phyloP scores from a whole-genome alignment of 1,140 invertebrate species.

The Euwallacea fornicatus region DNA sequence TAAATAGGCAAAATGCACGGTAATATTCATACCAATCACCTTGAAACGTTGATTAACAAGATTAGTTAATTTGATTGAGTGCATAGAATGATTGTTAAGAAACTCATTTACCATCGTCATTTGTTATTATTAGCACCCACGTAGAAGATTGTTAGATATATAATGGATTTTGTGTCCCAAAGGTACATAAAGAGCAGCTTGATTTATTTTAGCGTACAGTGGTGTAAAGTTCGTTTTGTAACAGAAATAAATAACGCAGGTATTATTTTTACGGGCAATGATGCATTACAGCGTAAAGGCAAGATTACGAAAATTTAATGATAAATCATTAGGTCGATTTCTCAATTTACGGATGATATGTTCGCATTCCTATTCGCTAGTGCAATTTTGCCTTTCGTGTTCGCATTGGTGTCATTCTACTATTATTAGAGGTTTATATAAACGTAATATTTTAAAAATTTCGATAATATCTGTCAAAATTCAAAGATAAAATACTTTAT shows the following conservation, averaged over 20 bases:
- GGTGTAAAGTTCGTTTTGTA: constrained; percentile 33
- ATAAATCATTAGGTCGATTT: constrained; percentile 30
- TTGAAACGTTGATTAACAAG: too few species aligned
- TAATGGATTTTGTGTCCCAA: constrained; percentile 38
- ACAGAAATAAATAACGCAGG: constrained; percentile 36
- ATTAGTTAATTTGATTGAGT: too few species aligned
- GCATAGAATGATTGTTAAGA: constrained; percentile 1
- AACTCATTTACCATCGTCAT: constrained; percentile 38
- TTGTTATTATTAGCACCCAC: constrained; percentile 38
- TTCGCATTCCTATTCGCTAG: neutral
- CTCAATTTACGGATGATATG: constrained; percentile 37
- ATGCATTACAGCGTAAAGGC: constrained; percentile 17
- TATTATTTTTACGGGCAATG: constrained; percentile 24
- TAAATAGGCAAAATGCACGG: too few species aligned
- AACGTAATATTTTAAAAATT: constrained; percentile 5
- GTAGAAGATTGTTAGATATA: constrained; percentile 39
- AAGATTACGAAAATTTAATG: constrained; percentile 25
- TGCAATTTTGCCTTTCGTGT: too few species aligned
- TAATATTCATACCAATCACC: too few species aligned
- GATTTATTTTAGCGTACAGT: constrained; percentile 36
- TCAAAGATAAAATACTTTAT: neutral
- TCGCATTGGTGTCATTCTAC: too few species aligned
- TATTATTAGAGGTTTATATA: too few species aligned
- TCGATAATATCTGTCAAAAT: constrained; percentile 1
- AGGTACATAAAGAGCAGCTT: constrained; percentile 37